Evolutionary conservation across 2,797 vertebrate species (phyloP), one percentile per base, ranked within the genome.

Genomic region (Ceryle rudis): DNA sequence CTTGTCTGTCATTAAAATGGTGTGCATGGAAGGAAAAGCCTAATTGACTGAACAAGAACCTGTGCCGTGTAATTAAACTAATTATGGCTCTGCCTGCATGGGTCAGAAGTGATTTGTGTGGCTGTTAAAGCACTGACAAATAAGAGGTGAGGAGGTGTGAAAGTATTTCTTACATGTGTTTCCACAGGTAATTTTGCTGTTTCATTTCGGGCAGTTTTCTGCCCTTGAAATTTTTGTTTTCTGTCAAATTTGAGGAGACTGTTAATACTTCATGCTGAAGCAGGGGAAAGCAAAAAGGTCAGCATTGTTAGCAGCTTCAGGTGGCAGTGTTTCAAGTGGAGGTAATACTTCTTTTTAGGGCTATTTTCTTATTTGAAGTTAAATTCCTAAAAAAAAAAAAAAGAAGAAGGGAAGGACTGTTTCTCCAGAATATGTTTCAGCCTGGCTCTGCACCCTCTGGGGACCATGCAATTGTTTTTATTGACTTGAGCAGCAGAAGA

Each of bases 21-120:
- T 90, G 78, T 57, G 93, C 71, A 77, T 49, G 25, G 78, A 87
- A 89, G 81, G 67, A 96, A 64, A 67, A 80, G 90, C 82, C 90
- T 95, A 96, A 97, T 90, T 94, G 95, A 93, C 88, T 92, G 89
- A 96, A 95, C 86, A 96, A 93, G 83, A 90, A 78, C 83, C 89
- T 64, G 78, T 0, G 3, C 71, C 7, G 2, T 78, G 90, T 94
- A 85, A 96, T 95, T 96, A 93, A 89, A 95, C 64, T 90, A 92
- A 95, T 92, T 87, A 81, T 87, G 86, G 22, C 55, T 89, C 78
- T 96, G 95, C 92, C 93, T 96, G 93, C 78, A 28, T 49, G 57
- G 95, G 78, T 95, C 92, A 80, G 60, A 94, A 94, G 42, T 71
- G 29, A 80, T 92, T 94, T 93, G 55, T 23, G 71, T 73, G 64